Evolutionary conservation across 2,113 vertebrate genomes (phyloP), one percentile per base, ranked within the genome.

Genomic region (Mionectes macconnelli): DNA sequence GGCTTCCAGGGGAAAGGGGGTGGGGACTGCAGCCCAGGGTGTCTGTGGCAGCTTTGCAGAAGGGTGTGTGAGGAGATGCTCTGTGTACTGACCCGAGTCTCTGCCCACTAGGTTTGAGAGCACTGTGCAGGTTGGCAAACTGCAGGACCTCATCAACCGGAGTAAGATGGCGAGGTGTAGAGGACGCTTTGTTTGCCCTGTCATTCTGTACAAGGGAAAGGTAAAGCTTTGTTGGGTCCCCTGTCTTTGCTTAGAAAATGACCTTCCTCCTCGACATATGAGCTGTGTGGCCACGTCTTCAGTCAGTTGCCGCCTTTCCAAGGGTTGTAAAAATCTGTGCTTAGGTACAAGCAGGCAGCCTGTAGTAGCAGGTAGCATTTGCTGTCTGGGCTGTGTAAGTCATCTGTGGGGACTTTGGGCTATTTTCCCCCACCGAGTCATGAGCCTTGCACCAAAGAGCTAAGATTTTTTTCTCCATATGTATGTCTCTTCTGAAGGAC

Each of bases 191-290:
- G 99, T 99, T 79, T 99, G 99, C 95, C 99, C 99, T 0, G 99
- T 99, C 96, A 99, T 99, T 95, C 98, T 99, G 57, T 99, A 99
- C 98, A 99, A 99, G 67, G 99, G 99, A 96, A 99, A 99, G 99
- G 99, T 99, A 98, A 98, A 87, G 60, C 66, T 84, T 55, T 7
- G 1, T 31, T 31, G 52, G 17, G 37, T 76, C 62, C 27, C 40
- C 56, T 80, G 28, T 40, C 37, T 78, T 63, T 45, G 28, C 33
- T 56, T 92, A 39, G 42, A 47, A 67, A 72, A 90, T 64, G 3
- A 63, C 40, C 72, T 88, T 88, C 84, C 52, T 93, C 27, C 27
- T 13, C 44, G 31, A 33, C 0, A 0, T 70, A 42, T 56, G 79
- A 91, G 14, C 47, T 35, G 15, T 24, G 28, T 52, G 82, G 37